Percentiles rank a stretch among this genome's conserved stretches.
Conservation (phyloP, 30 jellyfish, hydroid and myxozoan species). For the Hydractinia symbiolongicarpus region DNA sequence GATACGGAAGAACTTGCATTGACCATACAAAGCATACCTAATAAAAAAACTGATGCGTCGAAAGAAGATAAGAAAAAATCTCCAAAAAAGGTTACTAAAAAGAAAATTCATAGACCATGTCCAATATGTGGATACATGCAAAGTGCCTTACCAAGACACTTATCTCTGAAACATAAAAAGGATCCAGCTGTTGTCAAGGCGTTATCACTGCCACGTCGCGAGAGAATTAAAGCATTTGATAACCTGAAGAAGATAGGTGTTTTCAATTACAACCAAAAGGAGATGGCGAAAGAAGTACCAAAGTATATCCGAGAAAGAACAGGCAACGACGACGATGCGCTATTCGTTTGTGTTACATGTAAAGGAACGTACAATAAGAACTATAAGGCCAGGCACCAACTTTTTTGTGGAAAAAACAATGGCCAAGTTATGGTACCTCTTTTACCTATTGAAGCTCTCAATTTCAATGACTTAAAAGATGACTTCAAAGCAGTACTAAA, state of each 20-base stretch:
- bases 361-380: not conserved
- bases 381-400: not conserved
- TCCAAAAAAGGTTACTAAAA: conserved; percentile 3
- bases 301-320: conserved; percentile 3
- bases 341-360: not conserved
- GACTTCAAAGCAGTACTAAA: not conserved
- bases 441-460: not conserved
- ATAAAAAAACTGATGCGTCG: not conserved
- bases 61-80: not conserved
- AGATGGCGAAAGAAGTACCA: conserved; percentile 1
- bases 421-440: not conserved
- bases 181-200: conserved; percentile 16
- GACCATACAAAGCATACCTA: not conserved
- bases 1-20: not conserved
- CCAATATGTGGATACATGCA: too few species aligned
- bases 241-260: conserved; percentile 1
- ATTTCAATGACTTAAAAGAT: not conserved
- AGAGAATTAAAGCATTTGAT: not conserved
- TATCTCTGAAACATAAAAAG: conserved; percentile 12
- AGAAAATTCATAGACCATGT: conserved; percentile 6
- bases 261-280: conserved; percentile 17
- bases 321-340: not conserved
- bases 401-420: not conserved
- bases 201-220: not conserved
- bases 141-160: conserved; percentile 3